These are phyloP conservation scores for Pseudonaja textilis DNA, from an alignment of 2,113 vertebrate genomes.

Conservation along the genomic window DNA sequence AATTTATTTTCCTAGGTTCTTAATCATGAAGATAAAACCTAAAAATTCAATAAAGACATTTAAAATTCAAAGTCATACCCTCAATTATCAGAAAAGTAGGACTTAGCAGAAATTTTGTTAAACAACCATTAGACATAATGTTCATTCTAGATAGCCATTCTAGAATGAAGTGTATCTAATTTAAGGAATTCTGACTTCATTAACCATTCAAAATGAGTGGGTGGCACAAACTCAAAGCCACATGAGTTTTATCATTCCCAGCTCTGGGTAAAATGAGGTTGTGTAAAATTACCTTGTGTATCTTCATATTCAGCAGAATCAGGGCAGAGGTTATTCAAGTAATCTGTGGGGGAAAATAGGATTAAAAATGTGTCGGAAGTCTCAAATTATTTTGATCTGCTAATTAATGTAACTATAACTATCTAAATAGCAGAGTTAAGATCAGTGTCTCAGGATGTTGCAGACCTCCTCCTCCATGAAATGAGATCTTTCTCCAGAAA, in stretches of 20 bases:
- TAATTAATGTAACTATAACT: slow-evolving; percentile 22
- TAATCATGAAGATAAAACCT: background rate
- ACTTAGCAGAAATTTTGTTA: background rate
- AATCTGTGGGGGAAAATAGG: slow-evolving; percentile 78
- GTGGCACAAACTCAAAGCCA: background rate
- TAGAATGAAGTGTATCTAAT: background rate
- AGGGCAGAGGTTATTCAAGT: slow-evolving; percentile 95
- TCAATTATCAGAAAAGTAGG: background rate
- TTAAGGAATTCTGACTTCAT: background rate
- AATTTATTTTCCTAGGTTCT: background rate
- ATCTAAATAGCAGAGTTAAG: background rate
- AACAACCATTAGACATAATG: background rate
- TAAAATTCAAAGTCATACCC: background rate
- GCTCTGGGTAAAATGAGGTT: background rate
- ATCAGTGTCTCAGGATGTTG: too few relatives aligned
- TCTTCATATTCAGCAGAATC: slow-evolving; percentile 92
- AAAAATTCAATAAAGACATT: background rate
- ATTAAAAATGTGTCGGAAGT: slow-evolving; percentile 15
- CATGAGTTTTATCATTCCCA: background rate
- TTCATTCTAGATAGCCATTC: background rate
- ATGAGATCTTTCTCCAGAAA: background rate
- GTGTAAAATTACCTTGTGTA: slow-evolving; percentile 84
- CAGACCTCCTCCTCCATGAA: background rate
- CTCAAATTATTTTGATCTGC: background rate
- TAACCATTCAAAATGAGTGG: background rate